Base-by-base conservation (phyloP, 2,888 invertebrate genomes). In the Spodoptera exigua region DNA sequence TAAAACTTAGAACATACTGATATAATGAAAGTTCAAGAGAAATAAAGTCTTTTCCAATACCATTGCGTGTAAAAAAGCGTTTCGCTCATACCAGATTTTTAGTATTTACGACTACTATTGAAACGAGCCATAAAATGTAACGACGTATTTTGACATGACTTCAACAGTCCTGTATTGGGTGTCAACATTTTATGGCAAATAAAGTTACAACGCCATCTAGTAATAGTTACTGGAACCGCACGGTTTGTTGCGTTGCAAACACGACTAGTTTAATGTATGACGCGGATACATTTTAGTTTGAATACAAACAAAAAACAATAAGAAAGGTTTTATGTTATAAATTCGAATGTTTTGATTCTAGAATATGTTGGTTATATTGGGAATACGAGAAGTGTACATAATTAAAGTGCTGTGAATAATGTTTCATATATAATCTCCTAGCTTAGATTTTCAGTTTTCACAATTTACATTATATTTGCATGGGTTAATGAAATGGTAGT, bases 91-190 rank as follows among this genome's bases (percentile, higher is more conserved):
- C 44, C 39, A 37, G 14, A 47, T 46, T 57, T 51, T 61, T 51
- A 21, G 17, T 43, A 46, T 68, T 71, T 71, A 75, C 46, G 61
- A 60, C 59, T 61, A 49, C 48, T 61, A 61, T 54, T 41, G 13
- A 44, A 43, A 40, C 13, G 17, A 44, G 64, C 14, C 51, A 55
- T 68, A 62, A 68, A 68, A 51, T 64, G 51, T 61, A 58, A 72
- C 43, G 76, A 58, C 41, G 35, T 64, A 59, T 61, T 59, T 67
- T 74, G 36, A 60, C 47, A 41, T 49, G 54, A 37, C 45, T 17
- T 49, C 53, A 64, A 21, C 43, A 41, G 52, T 17, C 18, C 14
- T 18, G 53, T 44, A 40, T 63, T 49, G 34, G 49, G 44, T 39
- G 53, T 55, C 45, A 41, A 60, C 41, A 61, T 4, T 64, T 62